phyloP scores from a whole-genome alignment of 2,113 vertebrate species.

The Nothobranchius furzeri region DNA sequence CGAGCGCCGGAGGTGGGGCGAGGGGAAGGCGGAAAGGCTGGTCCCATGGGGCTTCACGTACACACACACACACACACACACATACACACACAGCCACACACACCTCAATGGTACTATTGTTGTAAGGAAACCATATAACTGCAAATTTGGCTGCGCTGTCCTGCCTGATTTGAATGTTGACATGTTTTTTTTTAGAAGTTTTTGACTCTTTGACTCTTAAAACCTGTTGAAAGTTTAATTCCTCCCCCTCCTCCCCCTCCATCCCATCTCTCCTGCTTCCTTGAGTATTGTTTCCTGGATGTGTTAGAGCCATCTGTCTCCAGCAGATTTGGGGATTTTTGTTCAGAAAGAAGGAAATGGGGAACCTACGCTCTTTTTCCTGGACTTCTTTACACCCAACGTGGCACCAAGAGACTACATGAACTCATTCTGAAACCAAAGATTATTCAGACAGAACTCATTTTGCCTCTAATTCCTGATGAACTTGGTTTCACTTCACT shows the following conservation, averaged over 20 bases:
- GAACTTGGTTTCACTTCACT: conserved; percentile 57
- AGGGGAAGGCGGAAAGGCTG: conserved; percentile 41
- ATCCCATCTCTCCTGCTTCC: not conserved
- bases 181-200: conserved; percentile 44
- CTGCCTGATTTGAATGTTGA: conserved; percentile 55
- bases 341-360: conserved; percentile 15
- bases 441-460: conserved; percentile 19
- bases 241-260: conserved; percentile 16
- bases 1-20: conserved; percentile 11
- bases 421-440: conserved; percentile 9
- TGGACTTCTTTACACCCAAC: conserved; percentile 11
- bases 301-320: conserved; percentile 1
- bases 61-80: conserved; percentile 57
- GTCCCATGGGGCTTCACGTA: conserved; percentile 49
- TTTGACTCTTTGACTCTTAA: conserved; percentile 50
- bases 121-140: conserved; percentile 42
- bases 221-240: conserved; percentile 54
- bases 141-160: conserved; percentile 23
- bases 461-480: conserved; percentile 28
- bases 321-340: not conserved
- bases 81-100: conserved; percentile 59
- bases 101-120: conserved; percentile 69
- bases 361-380: conserved; percentile 5
- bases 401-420: conserved; percentile 13
- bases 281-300: conserved; percentile 47